Evolutionary conservation across 2,797 vertebrate species (phyloP), one percentile per base, ranked within the genome.

Genomic region (Gila robusta): DNA sequence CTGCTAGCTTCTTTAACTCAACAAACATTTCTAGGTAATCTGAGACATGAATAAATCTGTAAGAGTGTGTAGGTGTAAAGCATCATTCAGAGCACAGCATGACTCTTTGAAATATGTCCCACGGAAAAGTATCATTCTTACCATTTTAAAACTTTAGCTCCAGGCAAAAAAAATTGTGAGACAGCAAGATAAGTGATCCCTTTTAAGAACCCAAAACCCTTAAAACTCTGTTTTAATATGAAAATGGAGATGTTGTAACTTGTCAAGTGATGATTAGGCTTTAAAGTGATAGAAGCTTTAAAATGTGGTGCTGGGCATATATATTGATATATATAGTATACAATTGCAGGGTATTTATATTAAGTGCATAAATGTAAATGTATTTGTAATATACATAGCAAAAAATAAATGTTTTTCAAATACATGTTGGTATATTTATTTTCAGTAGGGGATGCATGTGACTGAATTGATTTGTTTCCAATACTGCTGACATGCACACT

Each of bases 121-220:
- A 73, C 1, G 5, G 17, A 71, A 82, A 82, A 44, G 62, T 1
- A 16, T 37, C 6, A 14, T 73, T 47, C 26, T 64, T 82, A 73
- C 54, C 12, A 4, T 72, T 26, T 41, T 5, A 54, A 79, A 28
- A 26, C 12, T 66, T 32, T 66, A 17, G 17, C 70, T n/a, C 11
- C 52, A 39, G 14, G 70, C 11, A 73, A 88, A 56, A 49, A 39
- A 39, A 39, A 37, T 37, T 28, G 26, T 84, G 21, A 69, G 21
- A 70, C 32, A 39, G 37, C n/a, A 56, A 74, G 88, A 88, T 85
- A 67, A 83, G 76, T 66, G 59, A 89, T 85, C 67, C 76, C 74
- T 49, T 82, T 82, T 54, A 81, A 70, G 70, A 85, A 72, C 32
- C 35, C 19, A 6, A 37, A 82, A 52, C 28, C 41, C 73, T 79